A percentile compares a stretch with the other conserved stretches of the same genome.
phyloP scores from a whole-genome alignment of 2,888 invertebrate genomes.

The Geophilus truncorum region DNA sequence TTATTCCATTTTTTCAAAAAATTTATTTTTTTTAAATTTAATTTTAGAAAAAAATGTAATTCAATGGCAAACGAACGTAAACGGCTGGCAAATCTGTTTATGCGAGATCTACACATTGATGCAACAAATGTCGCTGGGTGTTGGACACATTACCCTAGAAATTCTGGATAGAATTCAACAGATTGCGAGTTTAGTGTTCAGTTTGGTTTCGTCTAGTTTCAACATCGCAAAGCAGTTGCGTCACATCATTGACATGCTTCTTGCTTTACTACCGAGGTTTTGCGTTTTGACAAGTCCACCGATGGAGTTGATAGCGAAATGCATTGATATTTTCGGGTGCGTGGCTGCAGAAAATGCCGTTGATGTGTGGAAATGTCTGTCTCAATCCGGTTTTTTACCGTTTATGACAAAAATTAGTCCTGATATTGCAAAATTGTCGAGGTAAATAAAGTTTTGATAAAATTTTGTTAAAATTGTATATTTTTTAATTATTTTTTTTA shows the following conservation, averaged over 20 bases:
- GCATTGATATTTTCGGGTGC: constrained; percentile 44
- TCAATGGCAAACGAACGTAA: constrained; percentile 37
- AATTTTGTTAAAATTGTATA: too few relatives aligned
- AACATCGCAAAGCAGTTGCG: constrained; percentile 32
- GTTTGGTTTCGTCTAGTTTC: constrained; percentile 35
- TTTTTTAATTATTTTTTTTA: too few relatives aligned
- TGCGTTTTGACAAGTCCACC: constrained; percentile 44
- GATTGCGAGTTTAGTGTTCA: constrained; percentile 33
- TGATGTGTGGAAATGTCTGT: constrained; percentile 38
- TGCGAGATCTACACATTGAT: constrained; percentile 36
- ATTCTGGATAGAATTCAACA: constrained; percentile 34
- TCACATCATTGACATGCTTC: constrained; percentile 36
- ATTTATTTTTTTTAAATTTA: too few relatives aligned
- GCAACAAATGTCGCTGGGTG: constrained; percentile 36
- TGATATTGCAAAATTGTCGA: constrained; percentile 35
- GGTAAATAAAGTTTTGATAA: constrained; percentile 29
- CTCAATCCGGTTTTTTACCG: constrained; percentile 37
- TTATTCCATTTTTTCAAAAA: constrained; percentile 8
- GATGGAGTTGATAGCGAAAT: constrained; percentile 44
- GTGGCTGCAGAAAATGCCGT: constrained; percentile 40
- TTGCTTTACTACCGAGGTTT: constrained; percentile 40
- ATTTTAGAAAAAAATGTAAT: constrained; percentile 38
- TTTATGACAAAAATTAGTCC: constrained; percentile 35
- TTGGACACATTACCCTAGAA: constrained; percentile 36
- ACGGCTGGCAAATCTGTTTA: constrained; percentile 39